Percentiles rank a stretch among this genome's conserved stretches.
phyloP scores from a whole-genome alignment of 2,888 invertebrate genomes.

The Eulithis testata region DNA sequence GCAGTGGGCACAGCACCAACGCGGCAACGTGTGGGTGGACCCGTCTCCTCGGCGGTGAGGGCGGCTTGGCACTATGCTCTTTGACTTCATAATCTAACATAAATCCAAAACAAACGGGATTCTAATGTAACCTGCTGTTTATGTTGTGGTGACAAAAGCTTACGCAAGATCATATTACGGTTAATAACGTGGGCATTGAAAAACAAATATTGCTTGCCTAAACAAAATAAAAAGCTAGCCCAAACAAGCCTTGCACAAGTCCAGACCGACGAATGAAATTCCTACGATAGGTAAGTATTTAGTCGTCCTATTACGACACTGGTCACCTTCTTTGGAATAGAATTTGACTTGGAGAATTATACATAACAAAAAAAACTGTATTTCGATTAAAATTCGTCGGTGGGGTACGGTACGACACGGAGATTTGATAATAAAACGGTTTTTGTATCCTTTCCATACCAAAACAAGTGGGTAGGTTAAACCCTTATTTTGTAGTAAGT shows the following conservation, averaged over 20 bases:
- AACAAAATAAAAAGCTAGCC: neutral
- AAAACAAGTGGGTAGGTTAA: neutral
- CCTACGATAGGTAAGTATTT: too few relatives aligned
- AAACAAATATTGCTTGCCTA: too few relatives aligned
- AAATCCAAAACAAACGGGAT: slow-evolving; percentile 31
- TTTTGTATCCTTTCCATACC: neutral
- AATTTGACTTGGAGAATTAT: neutral
- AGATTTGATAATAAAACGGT: too few relatives aligned
- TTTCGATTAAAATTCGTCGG: too few relatives aligned
- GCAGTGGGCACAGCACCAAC: slow-evolving; percentile 35
- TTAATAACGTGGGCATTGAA: too few relatives aligned
- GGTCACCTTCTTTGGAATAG: too few relatives aligned
- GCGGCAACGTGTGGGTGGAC: slow-evolving; percentile 58
- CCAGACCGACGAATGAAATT: neutral
- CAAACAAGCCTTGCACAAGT: neutral
- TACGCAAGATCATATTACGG: too few relatives aligned
- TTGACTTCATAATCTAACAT: slow-evolving; percentile 44
- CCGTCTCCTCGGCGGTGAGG: slow-evolving; percentile 43
- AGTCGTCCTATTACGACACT: too few relatives aligned
- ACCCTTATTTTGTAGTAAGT: too few relatives aligned
- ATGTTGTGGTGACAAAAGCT: neutral
- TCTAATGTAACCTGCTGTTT: neutral
- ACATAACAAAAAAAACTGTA: too few relatives aligned
- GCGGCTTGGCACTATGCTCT: slow-evolving; percentile 33
- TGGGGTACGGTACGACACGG: too few relatives aligned